Base-by-base conservation (phyloP, 1,140 invertebrate genomes). In the Bombus breviceps region DNA sequence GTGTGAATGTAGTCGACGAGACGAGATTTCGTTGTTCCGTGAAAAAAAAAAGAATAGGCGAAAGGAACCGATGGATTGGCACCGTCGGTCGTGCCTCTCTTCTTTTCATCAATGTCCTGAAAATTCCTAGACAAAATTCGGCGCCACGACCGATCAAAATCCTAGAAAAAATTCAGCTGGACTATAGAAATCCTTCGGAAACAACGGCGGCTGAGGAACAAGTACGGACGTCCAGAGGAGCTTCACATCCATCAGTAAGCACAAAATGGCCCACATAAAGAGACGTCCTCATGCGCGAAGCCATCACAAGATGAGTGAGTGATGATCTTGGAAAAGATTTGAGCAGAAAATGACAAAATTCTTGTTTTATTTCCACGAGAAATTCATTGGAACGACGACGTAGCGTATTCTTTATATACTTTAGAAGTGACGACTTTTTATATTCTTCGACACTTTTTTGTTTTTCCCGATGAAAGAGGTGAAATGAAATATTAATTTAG, bases 51-150 rank as follows among this genome's bases (percentile, higher is more conserved):
- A 81, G 32, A 64, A 69, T 37, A 77, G 25, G 22, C 37, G 41
- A 12, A 72, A 75, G 75, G 18, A 25, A 62, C 13, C 41, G 74
- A 81, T 59, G 66, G 74, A 75, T 78, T 66, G 64, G 62, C n/a
- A 68, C 59, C 28, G 43, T 41, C 53, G 53, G 62, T 62, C 86
- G 18, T 74, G 66, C 39, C 53, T 43, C 76, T 59, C 66, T 84
- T 83, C 53, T 72, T 85, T 83, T 83, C 34, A 71, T 86, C 69
- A 79, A 85, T 76, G 69, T 89, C 43, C 77, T 57, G 76, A 80
- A 88, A 82, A 81, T 69, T 78, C 32, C 34, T 18, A 69, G 66
- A 76, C 82, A 83, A 91, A 85, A 90, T 91, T 92, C 78, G 64
- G 72, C 64, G 32, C 78, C 88, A 85, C 71, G 69, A 78, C 62